Evolutionary conservation across 2,888 invertebrate species (phyloP).

Genomic region (Pandemis cinnamomeana): DNA sequence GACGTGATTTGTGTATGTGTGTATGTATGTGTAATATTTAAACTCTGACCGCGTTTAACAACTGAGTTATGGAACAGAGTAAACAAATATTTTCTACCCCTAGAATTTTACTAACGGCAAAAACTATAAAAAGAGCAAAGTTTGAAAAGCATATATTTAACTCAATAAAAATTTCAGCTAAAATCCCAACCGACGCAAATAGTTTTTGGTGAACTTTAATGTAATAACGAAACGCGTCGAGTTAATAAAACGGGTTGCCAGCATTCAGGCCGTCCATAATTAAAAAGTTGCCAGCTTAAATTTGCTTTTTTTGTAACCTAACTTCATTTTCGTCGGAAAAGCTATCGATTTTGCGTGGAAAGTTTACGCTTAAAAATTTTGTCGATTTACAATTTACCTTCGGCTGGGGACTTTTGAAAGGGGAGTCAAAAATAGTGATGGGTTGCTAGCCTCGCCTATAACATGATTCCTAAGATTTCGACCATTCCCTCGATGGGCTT

Average conservation of each 20-base stretch:
- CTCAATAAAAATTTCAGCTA: neutral
- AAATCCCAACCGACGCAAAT: slow-evolving; percentile 5
- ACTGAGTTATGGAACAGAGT: no score
- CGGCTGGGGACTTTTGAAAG: neutral
- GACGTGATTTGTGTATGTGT: no score
- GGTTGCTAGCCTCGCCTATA: no score
- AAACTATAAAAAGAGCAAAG: neutral
- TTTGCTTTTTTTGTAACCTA: slow-evolving; percentile 1
- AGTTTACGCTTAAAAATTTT: slow-evolving; percentile 11
- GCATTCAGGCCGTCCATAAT: slow-evolving; percentile 25
- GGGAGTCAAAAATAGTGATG: no score
- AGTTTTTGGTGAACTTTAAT: slow-evolving; percentile 23
- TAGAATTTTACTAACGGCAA: neutral
- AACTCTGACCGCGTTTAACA: no score
- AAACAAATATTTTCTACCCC: no score
- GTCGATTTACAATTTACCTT: neutral
- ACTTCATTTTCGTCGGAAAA: slow-evolving; percentile 24
- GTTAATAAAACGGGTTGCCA: slow-evolving; percentile 29
- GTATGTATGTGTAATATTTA: no score
- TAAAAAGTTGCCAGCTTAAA: slow-evolving; percentile 34
- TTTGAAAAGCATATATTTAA: neutral
- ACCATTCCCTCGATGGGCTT: no score
- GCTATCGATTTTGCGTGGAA: slow-evolving; percentile 27
- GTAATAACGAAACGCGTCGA: slow-evolving; percentile 23
- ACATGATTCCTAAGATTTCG: no score